phyloP scores from a whole-genome alignment of 1,140 invertebrate genomes.

The Rhopalosiphum padi region DNA sequence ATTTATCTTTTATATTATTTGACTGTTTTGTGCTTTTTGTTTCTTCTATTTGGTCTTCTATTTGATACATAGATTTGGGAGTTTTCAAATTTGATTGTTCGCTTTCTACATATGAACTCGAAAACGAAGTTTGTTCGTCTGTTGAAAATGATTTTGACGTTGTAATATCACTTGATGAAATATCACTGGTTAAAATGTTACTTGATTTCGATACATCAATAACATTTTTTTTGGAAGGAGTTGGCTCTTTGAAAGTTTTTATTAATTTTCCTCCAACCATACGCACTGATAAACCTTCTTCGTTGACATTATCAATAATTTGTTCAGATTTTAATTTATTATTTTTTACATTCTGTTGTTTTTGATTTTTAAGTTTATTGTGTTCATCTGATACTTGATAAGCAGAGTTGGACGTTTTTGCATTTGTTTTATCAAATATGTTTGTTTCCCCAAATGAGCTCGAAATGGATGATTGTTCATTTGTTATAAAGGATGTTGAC shows the following conservation, averaged over 20 bases:
- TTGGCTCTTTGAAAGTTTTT: slow-evolving; percentile 45
- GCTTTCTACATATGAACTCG: neutral
- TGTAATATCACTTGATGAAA: neutral
- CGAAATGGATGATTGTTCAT: neutral
- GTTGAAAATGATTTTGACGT: neutral
- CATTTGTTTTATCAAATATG: neutral
- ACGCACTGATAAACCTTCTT: slow-evolving; percentile 1
- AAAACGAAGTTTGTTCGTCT: neutral
- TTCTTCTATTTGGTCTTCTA: neutral
- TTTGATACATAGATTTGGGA: neutral
- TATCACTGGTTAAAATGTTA: neutral
- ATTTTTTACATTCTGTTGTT: neutral
- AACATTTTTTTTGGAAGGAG: neutral
- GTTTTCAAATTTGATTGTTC: neutral
- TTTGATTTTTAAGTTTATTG: neutral
- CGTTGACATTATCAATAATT: neutral
- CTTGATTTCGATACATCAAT: neutral
- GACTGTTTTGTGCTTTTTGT: neutral
- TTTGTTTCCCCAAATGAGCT: neutral
- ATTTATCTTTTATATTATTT: neutral
- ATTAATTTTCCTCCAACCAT: slow-evolving; percentile 42
- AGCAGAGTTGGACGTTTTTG: neutral
- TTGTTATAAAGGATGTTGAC: slow-evolving; percentile 1
- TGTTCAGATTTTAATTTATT: neutral
- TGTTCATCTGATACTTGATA: neutral